Evolutionary conservation across 2,113 vertebrate genomes (phyloP).

Genomic region (Felis catus): DNA sequence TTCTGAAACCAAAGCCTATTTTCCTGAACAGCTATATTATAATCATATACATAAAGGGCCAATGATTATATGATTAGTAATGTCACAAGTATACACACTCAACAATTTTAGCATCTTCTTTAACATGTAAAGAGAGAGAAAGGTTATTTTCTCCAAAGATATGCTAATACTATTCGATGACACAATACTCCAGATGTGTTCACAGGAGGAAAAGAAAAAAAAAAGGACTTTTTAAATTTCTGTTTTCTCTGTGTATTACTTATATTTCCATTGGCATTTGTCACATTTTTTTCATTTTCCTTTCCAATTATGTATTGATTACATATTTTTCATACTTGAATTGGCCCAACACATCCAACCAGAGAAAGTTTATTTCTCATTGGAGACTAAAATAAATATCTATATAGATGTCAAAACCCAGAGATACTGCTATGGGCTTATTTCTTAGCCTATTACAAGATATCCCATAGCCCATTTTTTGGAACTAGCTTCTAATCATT

Average conservation of each 20-base stretch:
- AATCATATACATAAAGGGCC: neutral
- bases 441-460: conserved; percentile 24
- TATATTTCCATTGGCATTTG: neutral
- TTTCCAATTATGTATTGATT: neutral
- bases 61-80: neutral
- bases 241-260: neutral
- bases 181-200: neutral
- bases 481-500: conserved; percentile 47
- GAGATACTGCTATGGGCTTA: conserved; percentile 2
- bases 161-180: neutral
- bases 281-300: neutral
- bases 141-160: neutral
- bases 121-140: neutral
- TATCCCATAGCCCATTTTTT: neutral
- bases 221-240: neutral
- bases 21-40: neutral
- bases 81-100: neutral
- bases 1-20: neutral
- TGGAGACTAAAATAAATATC: conserved; percentile 29
- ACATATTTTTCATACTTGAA: neutral
- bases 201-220: neutral
- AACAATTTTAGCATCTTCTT: neutral
- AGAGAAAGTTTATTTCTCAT: neutral
- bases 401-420: neutral
- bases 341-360: neutral